Evolutionary conservation across 2,113 vertebrate species (phyloP).

Genomic region (Marmota flaviventris): DNA sequence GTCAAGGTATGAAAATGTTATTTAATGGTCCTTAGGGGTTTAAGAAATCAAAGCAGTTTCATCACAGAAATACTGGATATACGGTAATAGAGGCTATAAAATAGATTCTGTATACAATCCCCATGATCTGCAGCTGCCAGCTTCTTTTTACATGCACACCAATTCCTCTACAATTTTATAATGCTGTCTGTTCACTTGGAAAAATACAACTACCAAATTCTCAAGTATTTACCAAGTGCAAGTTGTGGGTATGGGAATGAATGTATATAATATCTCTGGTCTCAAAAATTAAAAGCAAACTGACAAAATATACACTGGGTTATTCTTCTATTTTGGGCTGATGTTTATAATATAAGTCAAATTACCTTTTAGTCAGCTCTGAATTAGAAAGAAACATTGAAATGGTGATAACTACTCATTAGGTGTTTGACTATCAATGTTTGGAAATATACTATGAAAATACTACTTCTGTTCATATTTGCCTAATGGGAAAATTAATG

Average conservation of each 20-base stretch:
- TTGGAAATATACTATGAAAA: constrained; percentile 36
- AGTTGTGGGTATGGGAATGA: background rate
- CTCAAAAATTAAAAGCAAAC: background rate
- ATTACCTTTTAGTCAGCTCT: background rate
- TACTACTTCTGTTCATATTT: background rate
- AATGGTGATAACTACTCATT: background rate
- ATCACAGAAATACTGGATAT: constrained; percentile 39
- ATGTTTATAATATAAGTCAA: background rate
- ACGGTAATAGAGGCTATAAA: background rate
- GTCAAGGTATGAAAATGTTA: constrained; percentile 55
- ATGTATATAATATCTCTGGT: background rate
- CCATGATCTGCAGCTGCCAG: background rate
- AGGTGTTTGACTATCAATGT: background rate
- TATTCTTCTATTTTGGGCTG: background rate
- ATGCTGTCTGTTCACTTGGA: constrained; percentile 10
- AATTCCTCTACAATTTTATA: constrained; percentile 18
- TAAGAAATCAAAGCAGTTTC: constrained; percentile 64
- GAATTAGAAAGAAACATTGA: background rate
- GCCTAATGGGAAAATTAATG: background rate
- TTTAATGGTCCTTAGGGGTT: constrained; percentile 40
- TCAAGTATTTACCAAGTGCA: background rate
- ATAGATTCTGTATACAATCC: background rate
- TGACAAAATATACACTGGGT: background rate
- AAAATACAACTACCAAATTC: background rate
- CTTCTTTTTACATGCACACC: background rate